Evolutionary conservation across 2,888 invertebrate species (phyloP).

Genomic region (Drosophila gaucha): DNA sequence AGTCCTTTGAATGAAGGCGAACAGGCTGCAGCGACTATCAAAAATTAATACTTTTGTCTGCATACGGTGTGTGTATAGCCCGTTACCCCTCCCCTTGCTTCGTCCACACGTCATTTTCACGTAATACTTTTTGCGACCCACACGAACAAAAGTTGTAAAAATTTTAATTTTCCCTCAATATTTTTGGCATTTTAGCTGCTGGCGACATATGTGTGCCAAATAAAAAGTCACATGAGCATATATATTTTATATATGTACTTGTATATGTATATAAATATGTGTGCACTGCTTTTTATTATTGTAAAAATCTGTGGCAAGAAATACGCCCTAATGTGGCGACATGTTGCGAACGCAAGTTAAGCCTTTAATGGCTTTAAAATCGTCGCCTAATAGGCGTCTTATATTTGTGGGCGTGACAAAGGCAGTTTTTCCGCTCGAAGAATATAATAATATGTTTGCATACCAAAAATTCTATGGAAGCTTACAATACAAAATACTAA

Average conservation of each 20-base stretch:
- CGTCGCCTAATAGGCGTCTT: conserved; percentile 8
- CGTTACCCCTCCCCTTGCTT: conserved; percentile 1
- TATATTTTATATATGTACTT: not conserved
- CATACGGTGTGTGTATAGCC: conserved; percentile 20
- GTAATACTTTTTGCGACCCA: conserved; percentile 68
- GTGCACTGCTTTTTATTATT: conserved; percentile 18
- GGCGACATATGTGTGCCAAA: conserved; percentile 69
- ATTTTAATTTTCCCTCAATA: conserved; percentile 78
- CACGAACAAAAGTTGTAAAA: conserved; percentile 75
- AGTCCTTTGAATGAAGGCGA: conserved; percentile 22
- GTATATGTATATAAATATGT: conserved; percentile 1
- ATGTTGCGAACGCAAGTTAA: conserved; percentile 43
- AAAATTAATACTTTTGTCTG: conserved; percentile 80
- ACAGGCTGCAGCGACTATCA: conserved; percentile 76
- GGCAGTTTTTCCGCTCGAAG: not conserved
- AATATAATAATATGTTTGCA: not conserved
- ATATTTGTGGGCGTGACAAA: not conserved
- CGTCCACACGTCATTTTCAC: conserved; percentile 67
- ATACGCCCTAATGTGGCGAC: conserved; percentile 25
- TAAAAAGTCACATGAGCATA: conserved; percentile 50
- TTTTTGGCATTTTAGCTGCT: conserved; percentile 63
- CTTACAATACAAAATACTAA: too few species aligned
- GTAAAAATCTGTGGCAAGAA: conserved; percentile 39
- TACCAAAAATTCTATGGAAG: not conserved
- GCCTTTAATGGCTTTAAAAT: conserved; percentile 70